These are phyloP conservation scores for Drosophila lacicola DNA, from an alignment of 2,888 invertebrate genomes.

Conservation along the genomic window DNA sequence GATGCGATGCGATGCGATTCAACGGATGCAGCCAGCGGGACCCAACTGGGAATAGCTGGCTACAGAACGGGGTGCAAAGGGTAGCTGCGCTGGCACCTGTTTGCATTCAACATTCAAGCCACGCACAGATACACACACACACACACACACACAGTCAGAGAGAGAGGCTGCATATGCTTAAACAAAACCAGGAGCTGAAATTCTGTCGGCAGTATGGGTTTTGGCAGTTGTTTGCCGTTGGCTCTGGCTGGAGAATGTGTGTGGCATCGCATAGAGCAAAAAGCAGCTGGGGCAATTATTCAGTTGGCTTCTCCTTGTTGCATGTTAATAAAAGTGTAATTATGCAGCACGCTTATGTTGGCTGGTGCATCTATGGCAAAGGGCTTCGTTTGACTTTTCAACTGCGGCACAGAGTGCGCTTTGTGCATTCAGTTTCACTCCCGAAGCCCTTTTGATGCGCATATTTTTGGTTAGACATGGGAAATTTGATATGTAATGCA, in stretches of 20 bases:
- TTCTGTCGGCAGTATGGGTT: slow-evolving; percentile 1
- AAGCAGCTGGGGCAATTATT: slow-evolving; percentile 45
- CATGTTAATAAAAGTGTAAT: slow-evolving; percentile 74
- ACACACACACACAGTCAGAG: not conserved
- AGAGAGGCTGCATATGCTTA: slow-evolving; percentile 5
- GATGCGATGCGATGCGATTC: slow-evolving; percentile 25
- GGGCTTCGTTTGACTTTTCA: slow-evolving; percentile 34
- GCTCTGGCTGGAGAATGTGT: slow-evolving; percentile 1
- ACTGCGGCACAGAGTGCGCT: slow-evolving; percentile 14
- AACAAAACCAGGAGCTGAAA: slow-evolving; percentile 22
- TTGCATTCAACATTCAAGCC: slow-evolving; percentile 67
- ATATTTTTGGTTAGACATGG: slow-evolving; percentile 70
- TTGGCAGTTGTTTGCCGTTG: slow-evolving; percentile 33
- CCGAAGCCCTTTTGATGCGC: slow-evolving; percentile 55
- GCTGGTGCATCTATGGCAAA: slow-evolving; percentile 7
- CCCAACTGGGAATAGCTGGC: slow-evolving; percentile 11
- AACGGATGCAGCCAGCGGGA: slow-evolving; percentile 30
- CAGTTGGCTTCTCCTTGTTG: slow-evolving; percentile 57
- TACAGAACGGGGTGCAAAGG: not conserved
- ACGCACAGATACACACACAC: slow-evolving; percentile 39
- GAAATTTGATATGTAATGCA: slow-evolving; percentile 60
- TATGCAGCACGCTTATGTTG: slow-evolving; percentile 58
- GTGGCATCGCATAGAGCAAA: not conserved
- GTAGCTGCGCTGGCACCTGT: slow-evolving; percentile 60
- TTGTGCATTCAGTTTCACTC: slow-evolving; percentile 2